Evolutionary conservation across 1,140 invertebrate species (phyloP).

Genomic region (Drosophila sturtevanti): DNA sequence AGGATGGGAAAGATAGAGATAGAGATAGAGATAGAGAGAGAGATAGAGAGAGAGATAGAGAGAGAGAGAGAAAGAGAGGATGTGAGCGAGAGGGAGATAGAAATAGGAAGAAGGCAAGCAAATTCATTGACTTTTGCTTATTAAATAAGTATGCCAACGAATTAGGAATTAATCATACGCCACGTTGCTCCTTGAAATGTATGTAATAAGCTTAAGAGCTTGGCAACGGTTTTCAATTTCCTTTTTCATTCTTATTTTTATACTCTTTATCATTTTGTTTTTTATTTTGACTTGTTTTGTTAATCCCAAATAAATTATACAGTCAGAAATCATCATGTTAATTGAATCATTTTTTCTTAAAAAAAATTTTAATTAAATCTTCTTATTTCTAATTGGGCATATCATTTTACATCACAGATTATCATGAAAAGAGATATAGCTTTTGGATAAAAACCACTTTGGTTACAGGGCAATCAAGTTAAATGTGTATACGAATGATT

Average conservation of each 20-base stretch:
- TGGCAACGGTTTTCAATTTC: slow-evolving; percentile 42
- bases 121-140: slow-evolving; percentile 12
- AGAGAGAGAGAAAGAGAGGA: neutral
- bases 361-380: neutral
- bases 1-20: neutral
- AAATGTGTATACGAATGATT: too few species aligned
- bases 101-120: neutral
- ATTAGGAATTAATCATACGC: slow-evolving; percentile 41
- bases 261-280: slow-evolving; percentile 13
- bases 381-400: neutral
- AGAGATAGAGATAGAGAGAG: neutral
- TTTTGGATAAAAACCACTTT: too few species aligned
- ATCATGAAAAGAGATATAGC: neutral
- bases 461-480: too few species aligned
- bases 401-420: neutral
- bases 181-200: slow-evolving; percentile 11
- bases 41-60: neutral
- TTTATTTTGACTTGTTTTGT: neutral
- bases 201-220: slow-evolving; percentile 57
- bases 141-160: slow-evolving; percentile 3
- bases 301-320: neutral
- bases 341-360: neutral
- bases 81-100: too few species aligned
- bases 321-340: neutral
- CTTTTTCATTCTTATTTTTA: neutral